Base-by-base conservation (phyloP, 2,888 invertebrate species). In the Caenorhabditis sp. region DNA sequence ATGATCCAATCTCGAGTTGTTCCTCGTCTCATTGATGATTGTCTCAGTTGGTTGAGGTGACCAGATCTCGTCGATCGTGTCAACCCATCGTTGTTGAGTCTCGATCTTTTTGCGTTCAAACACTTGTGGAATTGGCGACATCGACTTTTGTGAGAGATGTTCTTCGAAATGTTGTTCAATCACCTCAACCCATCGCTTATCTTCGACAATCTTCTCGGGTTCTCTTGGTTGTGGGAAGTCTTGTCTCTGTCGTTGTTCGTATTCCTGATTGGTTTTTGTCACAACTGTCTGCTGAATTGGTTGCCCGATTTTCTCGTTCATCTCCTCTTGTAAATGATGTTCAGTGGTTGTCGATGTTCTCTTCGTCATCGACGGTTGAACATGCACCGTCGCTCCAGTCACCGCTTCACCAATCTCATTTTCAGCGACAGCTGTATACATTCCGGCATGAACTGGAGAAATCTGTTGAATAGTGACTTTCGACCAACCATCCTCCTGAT, bases 371-470 rank as follows among this genome's bases (percentile, higher is more conserved):
- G 69, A 65, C 49, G 72, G 73, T 53, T 76, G 72, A 21, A 92
- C 92, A 36, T 92, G 92, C 31, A 94, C 89, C 80, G 93, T 92
- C 12, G 93, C 92, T 83, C 93, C 93, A 82, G 93, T 93, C 87
- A 93, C 93, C 17, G 95, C 95, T 21, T 93, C 92, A 43, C 97
- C 97, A 51, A 95, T 91, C 85, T 94, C 94, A 88, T 97, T 97
- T 0, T 94, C 93, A 37, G 94, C 94, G 17, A 93, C 92, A 31
- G 93, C 93, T 88, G 92, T 92, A 86, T 94, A 94, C 74, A 91
- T 90, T 14, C 94, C 80, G 49, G 77, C 77, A 59, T 81, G 77
- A 0, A 67, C 65, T 0, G 74, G 69, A 12, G 67, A 69, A n/a
- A 81, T 78, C 3, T 69, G 71, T 21, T 80, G 75, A 51, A 84